These are phyloP conservation scores for Cinclus mexicanus DNA, from an alignment of 2,113 vertebrate genomes.

Conservation along the genomic window DNA sequence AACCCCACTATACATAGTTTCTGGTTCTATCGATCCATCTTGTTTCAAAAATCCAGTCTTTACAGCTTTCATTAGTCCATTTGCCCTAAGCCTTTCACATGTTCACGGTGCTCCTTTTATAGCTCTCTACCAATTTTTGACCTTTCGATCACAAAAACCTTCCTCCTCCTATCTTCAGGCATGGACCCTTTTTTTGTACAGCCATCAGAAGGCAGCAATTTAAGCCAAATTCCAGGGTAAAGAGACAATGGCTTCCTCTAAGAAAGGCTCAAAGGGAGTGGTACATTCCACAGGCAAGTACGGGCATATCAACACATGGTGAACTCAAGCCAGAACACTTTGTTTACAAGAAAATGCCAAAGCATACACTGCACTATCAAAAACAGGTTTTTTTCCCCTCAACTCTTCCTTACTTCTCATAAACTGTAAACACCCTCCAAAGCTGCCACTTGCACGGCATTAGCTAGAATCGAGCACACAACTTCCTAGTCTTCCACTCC, in stretches of 20 bases:
- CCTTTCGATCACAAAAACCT: background rate
- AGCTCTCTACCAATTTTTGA: background rate
- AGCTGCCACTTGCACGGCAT: background rate
- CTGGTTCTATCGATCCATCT: background rate
- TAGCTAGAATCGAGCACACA: background rate
- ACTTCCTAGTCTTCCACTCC: background rate
- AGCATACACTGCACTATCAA: background rate
- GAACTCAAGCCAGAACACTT: background rate
- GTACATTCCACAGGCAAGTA: conserved; percentile 22
- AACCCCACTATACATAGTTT: background rate
- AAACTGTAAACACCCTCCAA: background rate
- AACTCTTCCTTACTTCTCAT: background rate
- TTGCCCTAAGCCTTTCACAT: background rate
- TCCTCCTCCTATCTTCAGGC: background rate
- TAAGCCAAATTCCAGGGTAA: background rate
- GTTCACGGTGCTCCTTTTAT: background rate
- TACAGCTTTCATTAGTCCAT: background rate
- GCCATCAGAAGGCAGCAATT: background rate
- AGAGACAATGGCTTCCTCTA: background rate
- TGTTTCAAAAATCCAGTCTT: background rate
- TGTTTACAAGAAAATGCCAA: background rate
- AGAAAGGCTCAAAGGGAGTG: background rate
- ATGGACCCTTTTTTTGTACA: background rate
- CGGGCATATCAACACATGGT: background rate
- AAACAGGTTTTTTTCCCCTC: background rate